A percentile compares a stretch with the other conserved stretches of the same genome.
Conservation (phyloP, 2,888 invertebrate species). For the Neoscelio sp. region DNA sequence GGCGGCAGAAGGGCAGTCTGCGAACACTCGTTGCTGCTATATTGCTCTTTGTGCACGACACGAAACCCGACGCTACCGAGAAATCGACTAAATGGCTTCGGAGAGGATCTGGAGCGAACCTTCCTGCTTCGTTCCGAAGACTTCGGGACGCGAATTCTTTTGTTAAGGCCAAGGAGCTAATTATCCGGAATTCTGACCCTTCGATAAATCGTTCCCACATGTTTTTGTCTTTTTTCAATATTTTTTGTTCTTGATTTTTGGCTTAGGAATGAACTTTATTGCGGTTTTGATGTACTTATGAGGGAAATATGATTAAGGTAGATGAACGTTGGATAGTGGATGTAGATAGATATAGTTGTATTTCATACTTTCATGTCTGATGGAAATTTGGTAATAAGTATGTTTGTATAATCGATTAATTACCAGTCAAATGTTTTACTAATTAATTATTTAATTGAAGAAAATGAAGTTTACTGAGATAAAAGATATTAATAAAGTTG, state of each 20-base stretch:
- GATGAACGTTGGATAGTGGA: too few species aligned
- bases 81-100: constrained; percentile 64
- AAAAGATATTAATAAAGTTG: too few species aligned
- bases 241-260: too few species aligned
- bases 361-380: too few species aligned
- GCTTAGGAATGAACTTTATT: neutral
- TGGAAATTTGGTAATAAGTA: too few species aligned
- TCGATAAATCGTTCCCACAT: constrained; percentile 49
- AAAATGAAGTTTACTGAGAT: too few species aligned
- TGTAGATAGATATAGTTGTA: too few species aligned
- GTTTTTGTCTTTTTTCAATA: constrained; percentile 8
- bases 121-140: constrained; percentile 11
- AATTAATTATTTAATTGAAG: too few species aligned
- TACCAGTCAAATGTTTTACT: too few species aligned
- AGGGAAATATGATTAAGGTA: too few species aligned
- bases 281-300: neutral
- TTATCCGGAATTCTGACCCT: constrained; percentile 50
- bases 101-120: constrained; percentile 56
- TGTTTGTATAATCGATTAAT: too few species aligned
- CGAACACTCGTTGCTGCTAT: constrained; percentile 41
- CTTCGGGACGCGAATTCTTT: constrained; percentile 59
- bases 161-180: constrained; percentile 61
- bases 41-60: constrained; percentile 68
- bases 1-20: constrained; percentile 46
- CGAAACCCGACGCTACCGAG: constrained; percentile 68